Conservation (phyloP, 92 coral and sea anemone genomes). For the Montipora capitata region DNA sequence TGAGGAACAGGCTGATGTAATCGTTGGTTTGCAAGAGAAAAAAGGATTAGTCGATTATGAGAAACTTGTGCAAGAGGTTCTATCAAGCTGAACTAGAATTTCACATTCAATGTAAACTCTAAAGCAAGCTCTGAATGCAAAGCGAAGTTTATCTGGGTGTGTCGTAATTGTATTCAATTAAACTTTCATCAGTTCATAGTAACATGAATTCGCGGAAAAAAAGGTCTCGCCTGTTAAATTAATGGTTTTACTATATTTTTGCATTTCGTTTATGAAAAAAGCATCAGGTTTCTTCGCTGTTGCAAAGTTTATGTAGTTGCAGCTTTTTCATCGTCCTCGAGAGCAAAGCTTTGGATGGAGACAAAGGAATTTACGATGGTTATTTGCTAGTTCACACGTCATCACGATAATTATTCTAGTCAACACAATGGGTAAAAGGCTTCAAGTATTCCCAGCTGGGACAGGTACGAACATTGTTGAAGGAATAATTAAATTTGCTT, state of each 20-base stretch:
- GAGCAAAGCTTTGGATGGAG: not conserved
- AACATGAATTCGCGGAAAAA: too few relatives aligned
- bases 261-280: not conserved
- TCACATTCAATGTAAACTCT: not conserved
- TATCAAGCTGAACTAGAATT: slow-evolving; percentile 54
- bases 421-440: too few relatives aligned
- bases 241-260: not conserved
- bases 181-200: not conserved
- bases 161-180: slow-evolving; percentile 1
- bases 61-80: slow-evolving; percentile 77
- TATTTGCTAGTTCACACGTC: not conserved
- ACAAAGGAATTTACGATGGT: slow-evolving; percentile 31
- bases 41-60: slow-evolving; percentile 87
- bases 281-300: not conserved
- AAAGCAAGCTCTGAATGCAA: not conserved
- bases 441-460: not conserved
- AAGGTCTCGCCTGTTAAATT: too few relatives aligned
- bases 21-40: slow-evolving; percentile 75
- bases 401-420: slow-evolving; percentile 6
- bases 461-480: not conserved
- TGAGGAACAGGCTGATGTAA: slow-evolving; percentile 85
- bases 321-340: too few relatives aligned
- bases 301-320: not conserved
- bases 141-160: slow-evolving; percentile 4
- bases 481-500: not conserved